Evolutionary conservation across 2,797 vertebrate species (phyloP), one percentile per base, ranked within the genome.

Genomic region (Myotis vivesi): DNA sequence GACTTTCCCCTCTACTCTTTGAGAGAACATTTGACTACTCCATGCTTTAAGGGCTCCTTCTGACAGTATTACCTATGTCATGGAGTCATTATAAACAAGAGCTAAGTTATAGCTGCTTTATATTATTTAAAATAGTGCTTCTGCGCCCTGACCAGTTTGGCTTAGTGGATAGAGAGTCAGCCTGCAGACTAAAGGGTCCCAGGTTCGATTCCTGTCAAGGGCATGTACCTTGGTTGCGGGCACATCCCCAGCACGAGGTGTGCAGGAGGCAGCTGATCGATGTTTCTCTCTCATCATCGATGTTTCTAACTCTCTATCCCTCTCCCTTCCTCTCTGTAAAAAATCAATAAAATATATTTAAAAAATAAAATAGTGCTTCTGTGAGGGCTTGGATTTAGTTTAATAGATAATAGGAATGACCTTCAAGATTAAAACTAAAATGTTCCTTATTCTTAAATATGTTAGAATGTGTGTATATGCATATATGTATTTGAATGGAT

Each of bases 341-440:
- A 44, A 44, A 44, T 44, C 44, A 44, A 44, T 44, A 44, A 44
- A 44, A 44, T 44, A 44, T 44, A 44, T 44, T 44, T 2, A 44
- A 44, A 44, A 44, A 44, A 44, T 93, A 88, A 85, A 62, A 80
- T 46, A 72, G 49, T 22, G 8, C 33, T 91, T 86, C n/a, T 75
- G 28, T 71, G 95, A 94, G n/a, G 80, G 38, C 44, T 72, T 88
- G 55, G 66, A 53, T 92, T 92, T 93, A 62, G 30, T 93, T 95
- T 81, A 79, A 73, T 72, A 95, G 82, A 25, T 73, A 53, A 89
- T 82, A 86, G 82, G 87, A 49, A 89, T 95, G 75, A 90, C 41
- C 38, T 87, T 93, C 79, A 88, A 94, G 91, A 79, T 96, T 94
- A 97, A 95, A 95, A 89, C 62, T 90, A 80, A 95, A 92, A 41